phyloP scores from a whole-genome alignment of 23 tunicate species.

The Trididemnum miniatum region DNA sequence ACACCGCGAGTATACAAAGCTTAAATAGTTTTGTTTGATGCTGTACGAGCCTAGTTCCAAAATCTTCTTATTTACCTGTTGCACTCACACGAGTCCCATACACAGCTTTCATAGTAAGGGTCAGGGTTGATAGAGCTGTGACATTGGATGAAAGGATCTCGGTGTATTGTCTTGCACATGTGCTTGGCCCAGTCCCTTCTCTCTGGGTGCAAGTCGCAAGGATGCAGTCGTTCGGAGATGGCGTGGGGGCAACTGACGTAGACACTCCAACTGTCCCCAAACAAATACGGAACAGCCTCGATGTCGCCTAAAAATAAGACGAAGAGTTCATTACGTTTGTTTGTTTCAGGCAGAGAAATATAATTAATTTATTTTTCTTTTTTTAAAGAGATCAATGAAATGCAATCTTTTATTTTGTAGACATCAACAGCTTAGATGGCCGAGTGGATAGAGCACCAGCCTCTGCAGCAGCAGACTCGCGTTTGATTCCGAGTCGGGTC shows the following conservation, averaged over 20 bases:
- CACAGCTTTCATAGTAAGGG: constrained; percentile 53
- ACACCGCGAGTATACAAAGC: no score
- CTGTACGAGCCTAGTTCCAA: no score
- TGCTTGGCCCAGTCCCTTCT: constrained; percentile 57
- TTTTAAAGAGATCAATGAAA: no score
- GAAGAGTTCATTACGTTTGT: no score
- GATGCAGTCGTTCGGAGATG: constrained; percentile 38
- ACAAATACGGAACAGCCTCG: constrained; percentile 18
- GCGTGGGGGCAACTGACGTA: constrained; percentile 46
- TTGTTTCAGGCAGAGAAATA: no score
- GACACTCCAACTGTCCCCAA: constrained; percentile 74
- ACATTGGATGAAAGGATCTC: constrained; percentile 38
- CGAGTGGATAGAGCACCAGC: no score
- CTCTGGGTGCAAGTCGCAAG: constrained; percentile 45
- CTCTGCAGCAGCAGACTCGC: no score
- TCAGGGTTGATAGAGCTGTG: constrained; percentile 47
- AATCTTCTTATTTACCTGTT: constrained; percentile 24
- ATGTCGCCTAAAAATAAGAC: constrained; percentile 53
- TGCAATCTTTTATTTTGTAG: no score
- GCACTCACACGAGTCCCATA: constrained; percentile 79
- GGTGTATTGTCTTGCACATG: constrained; percentile 40
- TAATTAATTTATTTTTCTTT: no score
- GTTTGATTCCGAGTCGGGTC: no score
- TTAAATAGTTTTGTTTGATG: no score
- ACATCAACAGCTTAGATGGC: no score